These are phyloP conservation scores for Eurystomus gularis DNA, from an alignment of 2,113 vertebrate species.

Conservation along the genomic window DNA sequence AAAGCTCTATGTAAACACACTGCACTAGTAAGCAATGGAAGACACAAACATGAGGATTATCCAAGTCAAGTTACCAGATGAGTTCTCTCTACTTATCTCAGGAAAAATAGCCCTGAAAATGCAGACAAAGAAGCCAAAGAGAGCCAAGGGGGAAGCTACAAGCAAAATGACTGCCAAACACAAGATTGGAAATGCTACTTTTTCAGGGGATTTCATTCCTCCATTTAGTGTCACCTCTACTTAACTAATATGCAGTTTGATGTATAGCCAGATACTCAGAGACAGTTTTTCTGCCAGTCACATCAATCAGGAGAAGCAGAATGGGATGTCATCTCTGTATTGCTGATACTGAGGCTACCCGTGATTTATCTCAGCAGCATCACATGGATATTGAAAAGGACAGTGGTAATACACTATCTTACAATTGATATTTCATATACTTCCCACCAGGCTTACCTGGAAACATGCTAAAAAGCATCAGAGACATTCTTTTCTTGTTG, in stretches of 20 bases:
- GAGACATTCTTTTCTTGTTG: neutral
- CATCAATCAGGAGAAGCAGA: neutral
- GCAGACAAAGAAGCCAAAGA: neutral
- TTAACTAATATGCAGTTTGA: neutral
- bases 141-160: neutral
- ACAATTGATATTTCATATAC: neutral
- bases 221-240: neutral
- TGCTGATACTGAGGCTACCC: neutral
- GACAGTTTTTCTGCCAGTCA: neutral
- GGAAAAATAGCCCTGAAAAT: neutral
- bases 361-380: neutral
- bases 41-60: neutral
- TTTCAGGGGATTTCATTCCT: neutral
- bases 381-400: neutral
- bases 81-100: neutral
- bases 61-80: neutral
- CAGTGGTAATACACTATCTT: neutral
- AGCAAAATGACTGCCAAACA: neutral
- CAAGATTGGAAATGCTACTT: neutral
- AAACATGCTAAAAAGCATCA: neutral
- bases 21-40: neutral
- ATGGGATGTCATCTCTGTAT: neutral
- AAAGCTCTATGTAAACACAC: neutral
- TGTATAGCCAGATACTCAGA: neutral
- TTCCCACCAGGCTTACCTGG: conserved; percentile 2